phyloP scores from a whole-genome alignment of 2,888 invertebrate genomes.

The Blastobasis adustella region DNA sequence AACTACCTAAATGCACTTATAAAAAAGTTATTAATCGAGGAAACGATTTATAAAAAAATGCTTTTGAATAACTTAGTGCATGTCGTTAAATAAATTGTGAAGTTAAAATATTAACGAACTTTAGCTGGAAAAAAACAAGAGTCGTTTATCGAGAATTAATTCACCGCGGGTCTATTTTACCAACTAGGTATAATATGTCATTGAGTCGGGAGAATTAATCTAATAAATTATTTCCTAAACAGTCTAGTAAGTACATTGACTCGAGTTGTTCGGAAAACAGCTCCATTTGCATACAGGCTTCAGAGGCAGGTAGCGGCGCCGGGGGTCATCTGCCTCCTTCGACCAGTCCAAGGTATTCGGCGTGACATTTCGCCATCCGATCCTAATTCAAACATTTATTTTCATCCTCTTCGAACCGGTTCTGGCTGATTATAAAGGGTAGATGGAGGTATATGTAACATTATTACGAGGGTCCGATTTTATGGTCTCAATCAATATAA shows the following conservation, averaged over 20 bases:
- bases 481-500: conserved; percentile 22
- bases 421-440: conserved; percentile 2
- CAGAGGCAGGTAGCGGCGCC: conserved; percentile 52
- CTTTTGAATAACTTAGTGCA: too few relatives aligned
- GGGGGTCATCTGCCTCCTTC: conserved; percentile 63
- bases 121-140: too few relatives aligned
- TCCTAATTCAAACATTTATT: conserved; percentile 37
- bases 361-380: conserved; percentile 58
- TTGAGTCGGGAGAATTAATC: conserved; percentile 26
- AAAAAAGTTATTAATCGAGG: too few relatives aligned
- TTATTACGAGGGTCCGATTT: conserved; percentile 17
- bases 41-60: too few relatives aligned
- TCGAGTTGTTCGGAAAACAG: conserved; percentile 48
- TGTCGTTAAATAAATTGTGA: too few relatives aligned
- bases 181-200: too few relatives aligned
- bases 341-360: conserved; percentile 54
- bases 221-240: conserved; percentile 55
- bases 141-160: too few relatives aligned
- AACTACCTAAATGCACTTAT: too few relatives aligned
- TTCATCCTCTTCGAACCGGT: conserved; percentile 21
- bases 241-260: conserved; percentile 53
- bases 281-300: conserved; percentile 61
- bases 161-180: too few relatives aligned
- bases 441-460: neutral
- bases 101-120: too few relatives aligned